phyloP scores from a whole-genome alignment of 2,888 invertebrate species.

The Amphiduros pacificus region DNA sequence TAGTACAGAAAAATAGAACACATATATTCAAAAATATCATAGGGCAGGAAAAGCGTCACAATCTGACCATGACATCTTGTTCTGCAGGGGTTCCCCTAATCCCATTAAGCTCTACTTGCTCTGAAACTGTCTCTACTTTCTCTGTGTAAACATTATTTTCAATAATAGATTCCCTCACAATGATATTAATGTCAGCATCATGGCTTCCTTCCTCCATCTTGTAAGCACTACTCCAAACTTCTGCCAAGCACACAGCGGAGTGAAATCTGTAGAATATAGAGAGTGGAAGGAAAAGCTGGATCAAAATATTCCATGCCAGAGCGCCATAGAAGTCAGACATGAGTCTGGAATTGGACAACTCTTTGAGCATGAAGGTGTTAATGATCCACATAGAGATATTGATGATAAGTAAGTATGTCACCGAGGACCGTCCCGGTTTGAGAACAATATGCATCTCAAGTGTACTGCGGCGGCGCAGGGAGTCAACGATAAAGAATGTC shows the following conservation, averaged over 20 bases:
- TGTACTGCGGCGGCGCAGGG: slow-evolving; percentile 40
- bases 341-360: slow-evolving; percentile 65
- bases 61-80: too few relatives aligned
- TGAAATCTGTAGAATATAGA: slow-evolving; percentile 61
- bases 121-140: too few relatives aligned
- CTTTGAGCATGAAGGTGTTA: slow-evolving; percentile 40
- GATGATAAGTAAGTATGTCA: slow-evolving; percentile 65
- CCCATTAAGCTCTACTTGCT: too few relatives aligned
- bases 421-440: slow-evolving; percentile 28
- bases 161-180: too few relatives aligned
- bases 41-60: too few relatives aligned
- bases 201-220: too few relatives aligned
- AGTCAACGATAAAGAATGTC: slow-evolving; percentile 51
- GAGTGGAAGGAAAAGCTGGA: slow-evolving; percentile 67
- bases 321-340: slow-evolving; percentile 68
- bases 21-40: too few relatives aligned
- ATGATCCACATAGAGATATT: slow-evolving; percentile 68
- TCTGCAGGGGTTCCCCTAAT: too few relatives aligned
- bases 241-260: slow-evolving; percentile 54
- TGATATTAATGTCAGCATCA: too few relatives aligned
- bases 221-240: slow-evolving; percentile 55
- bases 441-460: slow-evolving; percentile 1
- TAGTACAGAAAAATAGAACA: too few relatives aligned
- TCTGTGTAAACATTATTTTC: too few relatives aligned
- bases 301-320: slow-evolving; percentile 69